phyloP scores from a whole-genome alignment of 2,113 vertebrate genomes.

The Nyctereutes procyonoides region DNA sequence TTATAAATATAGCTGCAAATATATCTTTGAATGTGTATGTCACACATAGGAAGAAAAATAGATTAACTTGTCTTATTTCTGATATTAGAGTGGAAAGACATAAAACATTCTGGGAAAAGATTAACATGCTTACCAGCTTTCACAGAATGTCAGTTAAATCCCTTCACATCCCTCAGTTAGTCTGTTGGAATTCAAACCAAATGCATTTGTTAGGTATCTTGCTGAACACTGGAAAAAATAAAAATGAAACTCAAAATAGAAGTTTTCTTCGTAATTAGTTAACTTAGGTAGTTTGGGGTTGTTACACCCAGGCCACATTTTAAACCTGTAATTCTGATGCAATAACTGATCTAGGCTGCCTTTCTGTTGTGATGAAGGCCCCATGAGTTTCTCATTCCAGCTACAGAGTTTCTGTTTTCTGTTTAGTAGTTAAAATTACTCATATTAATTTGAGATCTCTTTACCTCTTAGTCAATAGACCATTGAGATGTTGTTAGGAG shows the following conservation, averaged over 20 bases:
- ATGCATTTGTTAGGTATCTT: background rate
- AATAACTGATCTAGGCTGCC: background rate
- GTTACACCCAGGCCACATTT: background rate
- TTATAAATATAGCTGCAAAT: background rate
- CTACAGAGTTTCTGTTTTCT: background rate
- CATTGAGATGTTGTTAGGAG: background rate
- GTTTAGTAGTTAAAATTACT: slow-evolving; percentile 44
- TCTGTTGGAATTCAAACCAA: slow-evolving; percentile 9
- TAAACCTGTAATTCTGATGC: background rate
- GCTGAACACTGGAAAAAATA: slow-evolving; percentile 26
- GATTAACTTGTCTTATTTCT: background rate
- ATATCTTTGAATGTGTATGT: slow-evolving; percentile 23
- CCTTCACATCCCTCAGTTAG: background rate
- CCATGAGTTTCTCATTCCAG: background rate
- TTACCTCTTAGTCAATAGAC: background rate
- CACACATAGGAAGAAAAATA: background rate
- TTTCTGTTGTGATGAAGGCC: background rate
- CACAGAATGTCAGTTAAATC: slow-evolving; percentile 44
- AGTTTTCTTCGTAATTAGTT: background rate
- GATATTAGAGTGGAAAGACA: slow-evolving; percentile 10
- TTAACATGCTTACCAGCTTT: background rate
- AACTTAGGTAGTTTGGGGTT: background rate
- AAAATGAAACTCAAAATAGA: slow-evolving; percentile 27
- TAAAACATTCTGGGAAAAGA: background rate
- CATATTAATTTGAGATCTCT: background rate